phyloP scores from a whole-genome alignment of 2,797 vertebrate genomes.

The Galaxias olidus region DNA sequence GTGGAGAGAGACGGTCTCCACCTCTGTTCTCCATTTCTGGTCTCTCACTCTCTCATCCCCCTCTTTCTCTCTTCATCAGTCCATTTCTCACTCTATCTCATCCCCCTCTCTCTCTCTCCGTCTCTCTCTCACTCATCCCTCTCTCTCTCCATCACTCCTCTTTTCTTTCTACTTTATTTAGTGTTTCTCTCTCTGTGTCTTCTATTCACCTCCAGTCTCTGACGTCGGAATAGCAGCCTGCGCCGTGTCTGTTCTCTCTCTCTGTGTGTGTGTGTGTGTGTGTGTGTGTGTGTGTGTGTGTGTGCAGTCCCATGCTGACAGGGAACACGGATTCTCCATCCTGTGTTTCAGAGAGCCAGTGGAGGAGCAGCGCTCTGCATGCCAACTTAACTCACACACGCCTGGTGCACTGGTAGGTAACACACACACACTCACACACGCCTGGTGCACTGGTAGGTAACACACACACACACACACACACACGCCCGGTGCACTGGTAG shows the following conservation, averaged over 20 bases:
- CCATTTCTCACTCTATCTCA: slow-evolving; percentile 7
- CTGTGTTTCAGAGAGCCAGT: slow-evolving; percentile 51
- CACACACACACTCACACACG: neutral
- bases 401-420: slow-evolving; percentile 7
- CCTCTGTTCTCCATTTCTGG: too few relatives aligned
- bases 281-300: slow-evolving; percentile 6
- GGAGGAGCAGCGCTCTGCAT: slow-evolving; percentile 33
- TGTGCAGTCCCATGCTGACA: slow-evolving; percentile 48
- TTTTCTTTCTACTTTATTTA: neutral
- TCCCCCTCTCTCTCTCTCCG: slow-evolving; percentile 9
- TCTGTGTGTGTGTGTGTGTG: slow-evolving; percentile 16
- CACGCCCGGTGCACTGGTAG: slow-evolving; percentile 6
- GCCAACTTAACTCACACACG: slow-evolving; percentile 33
- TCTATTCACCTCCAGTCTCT: neutral
- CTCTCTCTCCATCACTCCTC: slow-evolving; percentile 12
- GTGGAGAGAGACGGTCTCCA: too few relatives aligned
- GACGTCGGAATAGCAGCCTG: neutral
- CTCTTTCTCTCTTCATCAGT: slow-evolving; percentile 2
- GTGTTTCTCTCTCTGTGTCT: neutral
- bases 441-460: neutral
- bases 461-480: neutral
- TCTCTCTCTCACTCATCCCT: slow-evolving; percentile 9
- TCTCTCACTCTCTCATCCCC: slow-evolving; percentile 13
- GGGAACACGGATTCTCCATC: slow-evolving; percentile 69
- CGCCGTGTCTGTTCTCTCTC: neutral